Base-by-base conservation (phyloP, 1,140 invertebrate species). In the Acromyrmex echinatior region DNA sequence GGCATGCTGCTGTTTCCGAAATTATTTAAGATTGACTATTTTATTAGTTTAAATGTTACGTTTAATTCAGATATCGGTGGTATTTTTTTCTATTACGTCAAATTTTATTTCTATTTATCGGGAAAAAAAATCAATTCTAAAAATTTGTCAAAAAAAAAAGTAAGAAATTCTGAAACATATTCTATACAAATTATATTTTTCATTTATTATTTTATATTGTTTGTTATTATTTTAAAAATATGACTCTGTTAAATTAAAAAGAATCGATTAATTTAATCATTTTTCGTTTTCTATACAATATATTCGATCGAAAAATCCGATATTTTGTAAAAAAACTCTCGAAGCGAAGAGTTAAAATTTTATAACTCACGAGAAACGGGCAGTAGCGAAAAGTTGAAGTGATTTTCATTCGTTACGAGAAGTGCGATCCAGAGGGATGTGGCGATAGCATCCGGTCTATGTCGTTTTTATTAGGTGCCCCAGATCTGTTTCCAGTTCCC, bases 381-480 rank as follows among this genome's bases (percentile, higher is more conserved):
- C 12, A 60, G 31, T 71, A 9, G 35, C 35, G 51, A 6, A 21
- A 58, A 81, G 9, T 73, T 58, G 51, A 81, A 81, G 53, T 73
- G 66, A 81, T 81, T 73, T 81, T 49, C 51, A 81, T 81, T 71
- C 53, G 53, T 60, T 58, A 39, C 79, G 79, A 71, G 51, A 81
- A 81, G 21, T 25, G 51, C 16, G 79, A 81, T 71, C 66, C 51
- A 18, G 21, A 45, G 66, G 21, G 51, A 71, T 81, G 78, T 31
- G 18, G 14, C 28, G 65, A 73, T 81, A 81, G 66, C 39, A 73
- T 81, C 25, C 51, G 16, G 79, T 9, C n/a, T 35, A 31, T 31
- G 78, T 80, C 78, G 51, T 81, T 81, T 81, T 81, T 81, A 81
- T 81, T 81, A 81, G 53, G 66, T 51, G 66, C 66, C 21, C 77